Base-by-base conservation (phyloP, 2,888 invertebrate genomes). In the Acanthosepion pharaonis region DNA sequence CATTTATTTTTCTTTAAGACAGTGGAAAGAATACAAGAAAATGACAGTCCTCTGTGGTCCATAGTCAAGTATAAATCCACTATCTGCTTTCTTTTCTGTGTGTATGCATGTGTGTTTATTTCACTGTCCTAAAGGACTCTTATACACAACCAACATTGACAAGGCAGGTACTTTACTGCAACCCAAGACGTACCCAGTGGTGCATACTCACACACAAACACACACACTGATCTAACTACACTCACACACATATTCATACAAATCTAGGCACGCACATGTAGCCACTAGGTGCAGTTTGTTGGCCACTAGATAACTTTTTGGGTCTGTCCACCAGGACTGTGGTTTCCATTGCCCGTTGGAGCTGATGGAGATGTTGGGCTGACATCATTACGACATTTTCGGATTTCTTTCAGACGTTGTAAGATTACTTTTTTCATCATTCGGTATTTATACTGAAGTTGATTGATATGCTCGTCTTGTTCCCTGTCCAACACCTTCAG, bases 401-500 rank as follows among this genome's bases (percentile, higher is more conserved):
- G 48, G 8, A 96, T 94, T 95, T 97, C 97, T 93, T 96, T 96
- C 95, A 96, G 95, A 42, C 96, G 95, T 94, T 96, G 96, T 51
- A 95, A 96, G 91, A 97, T 96, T 94, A 96, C 96, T 94, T 96
- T 95, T 93, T 96, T 96, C 96, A 96, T 96, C 92, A 97, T 96
- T 94, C 97, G 96, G 96, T 98, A 98, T 95, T 98, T 98, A 95
- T 97, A 97, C 95, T 97, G 96, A 42, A 98, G 97, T 96, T 98
- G 98, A 91, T 97, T 97, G n/a, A 97, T 96, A 95, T 98, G 98
- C 95, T 98, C 98, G 48, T 97, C 97, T 96, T 98, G 98, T 96
- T 98, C 98, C 94, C 98, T 97, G 95, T 98, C 98, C 95, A 98
- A 96, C 94, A 98, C 98, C 91, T 97, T 96, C 94, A 98, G 96